phyloP scores from a whole-genome alignment of 2,888 invertebrate genomes.

The Helleia helle region DNA sequence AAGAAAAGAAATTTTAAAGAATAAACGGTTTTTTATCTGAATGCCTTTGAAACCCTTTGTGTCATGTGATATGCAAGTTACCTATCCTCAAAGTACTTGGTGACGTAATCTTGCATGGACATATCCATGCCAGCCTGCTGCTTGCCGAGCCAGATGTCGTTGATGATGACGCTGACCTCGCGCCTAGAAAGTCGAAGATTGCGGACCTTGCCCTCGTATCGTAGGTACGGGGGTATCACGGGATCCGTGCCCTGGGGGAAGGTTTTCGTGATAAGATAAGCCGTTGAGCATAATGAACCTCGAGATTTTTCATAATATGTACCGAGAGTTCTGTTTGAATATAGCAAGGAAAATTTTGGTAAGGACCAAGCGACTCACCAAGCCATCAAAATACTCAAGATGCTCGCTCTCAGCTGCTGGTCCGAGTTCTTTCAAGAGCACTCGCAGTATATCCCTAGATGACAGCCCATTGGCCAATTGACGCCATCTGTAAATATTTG shows the following conservation, averaged over 20 bases:
- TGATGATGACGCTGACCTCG: slow-evolving; percentile 59
- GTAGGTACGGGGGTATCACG: slow-evolving; percentile 52
- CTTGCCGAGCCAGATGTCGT: slow-evolving; percentile 63
- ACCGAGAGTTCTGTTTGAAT: too few species aligned
- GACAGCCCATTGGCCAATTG: slow-evolving; percentile 51
- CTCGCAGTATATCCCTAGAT: slow-evolving; percentile 52
- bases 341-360: too few species aligned
- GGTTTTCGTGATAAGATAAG: too few species aligned
- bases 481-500: slow-evolving; percentile 63
- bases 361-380: slow-evolving; percentile 31
- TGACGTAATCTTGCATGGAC: slow-evolving; percentile 59
- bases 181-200: slow-evolving; percentile 65
- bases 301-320: too few species aligned
- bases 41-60: too few species aligned
- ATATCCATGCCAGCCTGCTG: slow-evolving; percentile 29
- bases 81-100: slow-evolving; percentile 63
- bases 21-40: too few species aligned
- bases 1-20: too few species aligned
- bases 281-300: too few species aligned
- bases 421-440: slow-evolving; percentile 60
- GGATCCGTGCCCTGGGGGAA: slow-evolving; percentile 61
- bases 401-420: slow-evolving; percentile 61
- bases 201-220: slow-evolving; percentile 56
- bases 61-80: slow-evolving; percentile 20
- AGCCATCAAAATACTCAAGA: slow-evolving; percentile 61